These are phyloP conservation scores for Heliconius ismenius DNA, from an alignment of 2,888 invertebrate genomes.

Conservation along the genomic window DNA sequence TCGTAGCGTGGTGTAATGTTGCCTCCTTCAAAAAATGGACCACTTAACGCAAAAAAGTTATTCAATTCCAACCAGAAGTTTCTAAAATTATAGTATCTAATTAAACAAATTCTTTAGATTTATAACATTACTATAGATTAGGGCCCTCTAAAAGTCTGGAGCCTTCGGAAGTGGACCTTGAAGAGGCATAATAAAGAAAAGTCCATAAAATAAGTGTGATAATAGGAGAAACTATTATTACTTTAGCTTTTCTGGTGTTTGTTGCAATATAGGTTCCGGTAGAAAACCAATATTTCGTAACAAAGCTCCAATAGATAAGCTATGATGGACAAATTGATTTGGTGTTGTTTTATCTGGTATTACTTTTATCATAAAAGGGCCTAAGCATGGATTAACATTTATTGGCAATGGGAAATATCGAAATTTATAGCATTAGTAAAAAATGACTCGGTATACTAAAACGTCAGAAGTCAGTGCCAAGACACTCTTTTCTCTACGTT, in stretches of 20 bases:
- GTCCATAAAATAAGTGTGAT: neutral
- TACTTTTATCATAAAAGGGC: slow-evolving; percentile 9
- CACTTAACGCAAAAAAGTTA: no score
- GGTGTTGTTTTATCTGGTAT: slow-evolving; percentile 1
- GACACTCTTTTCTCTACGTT: neutral
- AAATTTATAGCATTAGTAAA: neutral
- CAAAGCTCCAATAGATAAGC: neutral
- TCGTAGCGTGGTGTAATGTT: no score
- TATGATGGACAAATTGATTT: neutral
- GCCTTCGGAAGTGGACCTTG: no score
- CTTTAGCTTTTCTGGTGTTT: neutral
- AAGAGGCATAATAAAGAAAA: no score
- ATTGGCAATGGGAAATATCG: neutral
- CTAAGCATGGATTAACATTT: neutral
- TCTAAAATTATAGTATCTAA: no score
- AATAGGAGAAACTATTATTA: neutral
- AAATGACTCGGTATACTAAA: no score
- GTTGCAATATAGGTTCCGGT: neutral
- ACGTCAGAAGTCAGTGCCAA: no score
- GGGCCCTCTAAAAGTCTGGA: no score
- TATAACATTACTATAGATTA: no score
- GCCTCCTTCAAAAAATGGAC: no score
- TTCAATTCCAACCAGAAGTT: no score
- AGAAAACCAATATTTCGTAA: neutral
- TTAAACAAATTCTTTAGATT: no score